A percentile compares a stretch with the other conserved stretches of the same genome.
phyloP scores from a whole-genome alignment of 1,140 invertebrate species.

The Philotrypesis tridentata region DNA sequence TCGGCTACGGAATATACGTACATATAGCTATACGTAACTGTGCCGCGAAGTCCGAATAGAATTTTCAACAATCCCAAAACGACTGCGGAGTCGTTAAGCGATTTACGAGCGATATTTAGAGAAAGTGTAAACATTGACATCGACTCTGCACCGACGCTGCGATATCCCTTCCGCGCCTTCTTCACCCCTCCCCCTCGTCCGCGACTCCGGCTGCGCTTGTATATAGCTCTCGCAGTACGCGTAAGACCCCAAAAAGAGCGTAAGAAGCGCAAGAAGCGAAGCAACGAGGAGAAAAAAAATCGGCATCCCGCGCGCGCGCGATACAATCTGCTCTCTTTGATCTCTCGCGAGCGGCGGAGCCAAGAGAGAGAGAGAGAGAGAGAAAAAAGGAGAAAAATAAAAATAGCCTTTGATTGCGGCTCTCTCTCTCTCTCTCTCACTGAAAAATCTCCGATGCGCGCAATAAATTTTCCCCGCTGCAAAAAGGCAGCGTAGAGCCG shows the following conservation, averaged over 20 bases:
- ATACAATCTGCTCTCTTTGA: conserved; percentile 11
- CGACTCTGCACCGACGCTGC: neutral
- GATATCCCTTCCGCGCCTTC: neutral
- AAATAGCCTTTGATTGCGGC: conserved; percentile 6
- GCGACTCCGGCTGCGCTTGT: too few relatives aligned
- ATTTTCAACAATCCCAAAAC: conserved; percentile 22
- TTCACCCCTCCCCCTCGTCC: too few relatives aligned
- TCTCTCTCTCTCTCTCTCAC: too few relatives aligned
- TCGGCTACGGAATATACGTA: neutral
- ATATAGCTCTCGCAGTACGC: too few relatives aligned
- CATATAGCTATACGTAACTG: neutral
- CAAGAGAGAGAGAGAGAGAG: too few relatives aligned
- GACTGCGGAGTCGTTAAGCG: conserved; percentile 14
- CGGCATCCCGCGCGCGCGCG: neutral
- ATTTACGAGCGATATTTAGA: conserved; percentile 45
- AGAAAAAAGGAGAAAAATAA: too few relatives aligned
- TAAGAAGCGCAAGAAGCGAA: too few relatives aligned
- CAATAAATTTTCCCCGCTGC: conserved; percentile 16
- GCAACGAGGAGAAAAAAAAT: neutral
- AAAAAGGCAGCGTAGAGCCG: neutral
- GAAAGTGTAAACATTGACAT: conserved; percentile 44
- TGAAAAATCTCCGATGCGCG: conserved; percentile 12
- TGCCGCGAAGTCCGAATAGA: neutral
- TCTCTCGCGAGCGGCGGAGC: neutral
- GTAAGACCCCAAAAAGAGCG: too few relatives aligned